A percentile compares a stretch with the other conserved stretches of the same genome.
Conservation (phyloP, 2,797 vertebrate genomes). For the Pitangus sulphuratus region DNA sequence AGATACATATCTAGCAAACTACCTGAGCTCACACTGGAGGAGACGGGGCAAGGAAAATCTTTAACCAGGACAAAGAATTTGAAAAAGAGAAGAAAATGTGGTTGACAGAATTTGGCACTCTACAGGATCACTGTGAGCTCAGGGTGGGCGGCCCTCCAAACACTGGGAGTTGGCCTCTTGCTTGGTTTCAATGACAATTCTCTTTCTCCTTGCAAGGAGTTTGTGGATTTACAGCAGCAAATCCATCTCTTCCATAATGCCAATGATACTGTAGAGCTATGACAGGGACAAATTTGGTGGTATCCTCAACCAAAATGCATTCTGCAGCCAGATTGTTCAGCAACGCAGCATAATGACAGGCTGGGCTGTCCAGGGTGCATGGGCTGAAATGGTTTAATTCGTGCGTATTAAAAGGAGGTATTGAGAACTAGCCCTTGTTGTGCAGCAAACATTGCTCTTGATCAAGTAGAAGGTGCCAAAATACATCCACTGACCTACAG, state of each 20-base stretch:
- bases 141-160: fast-evolving
- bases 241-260: neutral
- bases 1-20: neutral
- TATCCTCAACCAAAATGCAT: slow-evolving; percentile 7
- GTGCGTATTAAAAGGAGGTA: slow-evolving; percentile 23
- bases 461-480: slow-evolving; percentile 44
- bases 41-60: neutral
- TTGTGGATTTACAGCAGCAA: neutral
- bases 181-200: neutral
- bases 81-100: neutral
- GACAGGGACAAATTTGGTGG: neutral
- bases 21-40: neutral
- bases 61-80: neutral
- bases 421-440: slow-evolving; percentile 55
- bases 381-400: slow-evolving; percentile 10
- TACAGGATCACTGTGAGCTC: neutral
- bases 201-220: neutral
- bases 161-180: neutral
- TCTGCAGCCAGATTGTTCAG: slow-evolving; percentile 51
- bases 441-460: slow-evolving; percentile 11
- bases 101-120: slow-evolving; percentile 5
- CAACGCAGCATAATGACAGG: neutral
- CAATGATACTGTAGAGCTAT: neutral
- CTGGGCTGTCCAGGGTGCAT: neutral
- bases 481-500: neutral